These are phyloP conservation scores for Trichopoda pennipes DNA, from an alignment of 2,888 invertebrate genomes.

Conservation along the genomic window DNA sequence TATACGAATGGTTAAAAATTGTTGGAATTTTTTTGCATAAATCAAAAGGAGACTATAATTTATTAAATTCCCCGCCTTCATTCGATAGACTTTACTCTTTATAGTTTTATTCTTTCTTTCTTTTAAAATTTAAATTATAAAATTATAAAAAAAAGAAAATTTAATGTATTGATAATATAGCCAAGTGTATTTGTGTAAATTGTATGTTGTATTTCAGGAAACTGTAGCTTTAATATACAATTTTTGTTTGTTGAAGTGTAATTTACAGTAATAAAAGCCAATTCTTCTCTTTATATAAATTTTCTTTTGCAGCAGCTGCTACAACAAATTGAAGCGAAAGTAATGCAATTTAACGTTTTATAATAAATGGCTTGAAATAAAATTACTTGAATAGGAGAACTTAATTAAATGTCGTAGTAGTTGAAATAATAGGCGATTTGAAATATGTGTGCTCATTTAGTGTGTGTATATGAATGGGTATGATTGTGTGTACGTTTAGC, in stretches of 20 bases:
- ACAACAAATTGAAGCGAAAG: constrained; percentile 66
- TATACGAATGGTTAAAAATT: constrained; percentile 18
- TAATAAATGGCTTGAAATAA: constrained; percentile 38
- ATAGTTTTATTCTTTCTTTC: background rate
- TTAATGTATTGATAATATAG: background rate
- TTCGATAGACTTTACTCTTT: background rate
- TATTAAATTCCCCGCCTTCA: constrained; percentile 12
- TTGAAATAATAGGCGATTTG: constrained; percentile 60
- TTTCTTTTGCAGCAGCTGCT: constrained; percentile 21
- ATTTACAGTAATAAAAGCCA: constrained; percentile 31
- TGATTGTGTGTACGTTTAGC: background rate
- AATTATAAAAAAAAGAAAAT: constrained; percentile 5
- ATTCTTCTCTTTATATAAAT: background rate
- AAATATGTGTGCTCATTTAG: constrained; percentile 2
- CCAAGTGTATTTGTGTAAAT: constrained; percentile 1
- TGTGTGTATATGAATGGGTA: too few relatives aligned
- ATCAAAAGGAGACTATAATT: constrained; percentile 24
- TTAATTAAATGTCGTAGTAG: constrained; percentile 67
- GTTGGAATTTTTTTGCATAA: background rate
- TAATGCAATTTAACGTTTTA: constrained; percentile 65
- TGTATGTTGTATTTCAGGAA: constrained; percentile 19
- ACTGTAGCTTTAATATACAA: constrained; percentile 20
- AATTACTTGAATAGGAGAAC: constrained; percentile 56
- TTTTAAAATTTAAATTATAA: constrained; percentile 15
- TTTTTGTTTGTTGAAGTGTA: constrained; percentile 36